Evolutionary conservation across 2,113 vertebrate genomes (phyloP).

Genomic region (Amphiprion percula): DNA sequence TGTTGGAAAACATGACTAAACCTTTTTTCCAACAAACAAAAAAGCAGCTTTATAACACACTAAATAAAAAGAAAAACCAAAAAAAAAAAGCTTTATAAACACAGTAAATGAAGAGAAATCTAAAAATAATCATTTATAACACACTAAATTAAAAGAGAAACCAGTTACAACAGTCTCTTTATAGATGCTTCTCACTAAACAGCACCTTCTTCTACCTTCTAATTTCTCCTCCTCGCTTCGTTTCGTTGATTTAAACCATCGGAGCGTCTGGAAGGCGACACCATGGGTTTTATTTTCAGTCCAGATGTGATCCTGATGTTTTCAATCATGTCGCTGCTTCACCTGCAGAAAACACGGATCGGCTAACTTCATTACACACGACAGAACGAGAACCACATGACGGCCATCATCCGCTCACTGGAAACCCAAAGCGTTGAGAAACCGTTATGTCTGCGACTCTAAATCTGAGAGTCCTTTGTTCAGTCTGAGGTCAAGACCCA

Average conservation of each 20-base stretch:
- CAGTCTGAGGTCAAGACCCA: slow-evolving; percentile 49
- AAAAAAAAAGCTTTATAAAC: too few relatives aligned
- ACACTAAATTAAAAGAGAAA: too few relatives aligned
- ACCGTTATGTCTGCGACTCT: slow-evolving; percentile 70
- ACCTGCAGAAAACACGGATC: not conserved
- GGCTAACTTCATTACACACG: slow-evolving; percentile 70
- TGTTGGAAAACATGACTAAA: too few relatives aligned
- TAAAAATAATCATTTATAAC: too few relatives aligned
- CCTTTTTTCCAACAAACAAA: too few relatives aligned
- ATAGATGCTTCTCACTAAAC: too few relatives aligned
- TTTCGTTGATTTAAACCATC: not conserved
- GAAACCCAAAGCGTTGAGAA: slow-evolving; percentile 72
- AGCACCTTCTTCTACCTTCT: too few relatives aligned
- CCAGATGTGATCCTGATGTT: slow-evolving; percentile 52
- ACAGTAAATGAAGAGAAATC: too few relatives aligned
- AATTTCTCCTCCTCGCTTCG: not conserved
- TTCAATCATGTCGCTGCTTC: slow-evolving; percentile 30
- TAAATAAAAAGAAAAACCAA: too few relatives aligned
- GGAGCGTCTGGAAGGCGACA: slow-evolving; percentile 38
- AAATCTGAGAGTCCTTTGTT: slow-evolving; percentile 39
- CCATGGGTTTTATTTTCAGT: slow-evolving; percentile 49
- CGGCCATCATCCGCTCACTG: slow-evolving; percentile 55
- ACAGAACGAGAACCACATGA: slow-evolving; percentile 74
- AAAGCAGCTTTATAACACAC: too few relatives aligned
- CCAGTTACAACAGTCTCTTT: too few relatives aligned